These are phyloP conservation scores for Tachystola acroxantha DNA, from an alignment of 2,888 invertebrate species.

Conservation along the genomic window DNA sequence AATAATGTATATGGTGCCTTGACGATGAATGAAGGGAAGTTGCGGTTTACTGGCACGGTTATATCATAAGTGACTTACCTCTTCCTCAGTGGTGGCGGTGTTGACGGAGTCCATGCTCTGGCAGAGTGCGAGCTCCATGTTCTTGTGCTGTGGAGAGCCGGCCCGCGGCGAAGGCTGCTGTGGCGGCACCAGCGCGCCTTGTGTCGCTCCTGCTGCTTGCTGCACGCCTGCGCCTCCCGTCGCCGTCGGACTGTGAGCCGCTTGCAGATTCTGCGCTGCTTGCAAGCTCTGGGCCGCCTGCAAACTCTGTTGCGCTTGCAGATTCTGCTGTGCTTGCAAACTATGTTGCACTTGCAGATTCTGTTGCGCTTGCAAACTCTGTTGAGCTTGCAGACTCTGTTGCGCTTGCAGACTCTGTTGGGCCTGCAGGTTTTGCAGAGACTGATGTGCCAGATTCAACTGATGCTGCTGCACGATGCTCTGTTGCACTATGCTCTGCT, in stretches of 20 bases:
- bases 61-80: conserved; percentile 81
- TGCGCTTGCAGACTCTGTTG: conserved; percentile 50
- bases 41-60: too few relatives aligned
- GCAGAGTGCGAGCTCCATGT: conserved; percentile 86
- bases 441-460: conserved; percentile 68
- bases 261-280: conserved; percentile 31
- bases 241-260: conserved; percentile 52
- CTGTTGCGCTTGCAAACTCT: conserved; percentile 36
- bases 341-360: conserved; percentile 34
- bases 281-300: conserved; percentile 47
- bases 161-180: conserved; percentile 66
- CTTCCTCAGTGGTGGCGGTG: conserved; percentile 97
- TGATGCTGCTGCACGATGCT: conserved; percentile 72
- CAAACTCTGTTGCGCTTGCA: conserved; percentile 50
- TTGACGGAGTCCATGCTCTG: conserved; percentile 99
- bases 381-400: conserved; percentile 50
- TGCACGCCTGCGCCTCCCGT: conserved; percentile 59
- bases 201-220: conserved; percentile 56
- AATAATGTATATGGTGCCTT: conserved; percentile 27
- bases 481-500: conserved; percentile 70
- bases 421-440: conserved; percentile 50
- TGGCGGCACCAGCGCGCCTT: conserved; percentile 66
- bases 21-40: conserved; percentile 8
- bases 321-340: conserved; percentile 43
- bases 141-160: conserved; percentile 66